Evolutionary conservation across 2,113 vertebrate species (phyloP).

Genomic region (Bombycilla garrulus): DNA sequence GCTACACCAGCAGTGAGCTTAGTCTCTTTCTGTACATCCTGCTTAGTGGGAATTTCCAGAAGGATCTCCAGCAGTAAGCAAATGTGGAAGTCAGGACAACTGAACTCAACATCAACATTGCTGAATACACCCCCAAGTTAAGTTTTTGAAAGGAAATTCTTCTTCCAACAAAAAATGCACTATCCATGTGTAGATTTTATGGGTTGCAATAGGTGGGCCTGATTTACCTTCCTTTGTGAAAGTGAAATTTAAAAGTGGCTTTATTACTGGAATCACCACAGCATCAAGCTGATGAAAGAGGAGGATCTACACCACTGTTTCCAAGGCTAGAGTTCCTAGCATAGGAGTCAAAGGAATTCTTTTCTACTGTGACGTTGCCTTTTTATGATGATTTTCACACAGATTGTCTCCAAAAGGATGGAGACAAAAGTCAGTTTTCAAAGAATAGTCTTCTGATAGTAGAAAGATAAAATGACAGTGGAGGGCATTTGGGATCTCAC

Average conservation of each 20-base stretch:
- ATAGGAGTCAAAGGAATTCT: neutral
- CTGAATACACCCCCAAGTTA: conserved; percentile 27
- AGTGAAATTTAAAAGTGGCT: neutral
- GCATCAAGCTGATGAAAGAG: neutral
- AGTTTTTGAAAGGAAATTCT: neutral
- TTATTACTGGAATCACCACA: neutral
- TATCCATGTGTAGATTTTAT: neutral
- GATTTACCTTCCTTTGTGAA: neutral
- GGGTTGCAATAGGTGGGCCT: neutral
- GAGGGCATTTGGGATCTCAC: neutral
- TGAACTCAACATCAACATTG: neutral
- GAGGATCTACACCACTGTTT: neutral
- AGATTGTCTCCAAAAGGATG: neutral
- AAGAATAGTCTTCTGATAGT: neutral
- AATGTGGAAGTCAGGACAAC: neutral
- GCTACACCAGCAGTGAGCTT: conserved; percentile 66
- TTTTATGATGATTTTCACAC: neutral
- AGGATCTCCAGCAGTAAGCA: neutral
- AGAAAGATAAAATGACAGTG: neutral
- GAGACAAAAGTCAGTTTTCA: neutral
- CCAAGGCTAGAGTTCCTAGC: neutral
- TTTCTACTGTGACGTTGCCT: neutral
- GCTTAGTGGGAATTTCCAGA: conserved; percentile 69
- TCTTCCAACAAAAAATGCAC: neutral
- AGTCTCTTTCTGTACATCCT: conserved; percentile 72